Evolutionary conservation across 2,888 invertebrate genomes (phyloP).

Genomic region (Nycteola revayana): DNA sequence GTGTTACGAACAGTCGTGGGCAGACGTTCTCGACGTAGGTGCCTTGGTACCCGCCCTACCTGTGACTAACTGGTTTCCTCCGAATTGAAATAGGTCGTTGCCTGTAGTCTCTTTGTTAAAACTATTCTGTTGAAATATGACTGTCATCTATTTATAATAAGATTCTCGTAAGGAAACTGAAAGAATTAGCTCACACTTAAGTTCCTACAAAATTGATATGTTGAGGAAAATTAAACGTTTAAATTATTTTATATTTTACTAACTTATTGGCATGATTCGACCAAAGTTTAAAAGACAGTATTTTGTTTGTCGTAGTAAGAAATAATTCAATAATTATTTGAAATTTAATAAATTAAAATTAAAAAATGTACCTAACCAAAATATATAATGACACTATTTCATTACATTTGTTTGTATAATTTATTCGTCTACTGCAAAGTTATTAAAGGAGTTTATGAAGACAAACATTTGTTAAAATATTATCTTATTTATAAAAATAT

Average conservation of each 20-base stretch:
- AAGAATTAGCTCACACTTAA: conserved; percentile 9
- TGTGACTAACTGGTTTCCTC: conserved; percentile 57
- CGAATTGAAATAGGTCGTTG: conserved; percentile 41
- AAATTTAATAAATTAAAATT: too few relatives aligned
- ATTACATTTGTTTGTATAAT: too few relatives aligned
- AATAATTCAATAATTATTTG: too few relatives aligned
- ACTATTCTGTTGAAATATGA: conserved; percentile 20
- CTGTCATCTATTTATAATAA: conserved; percentile 6
- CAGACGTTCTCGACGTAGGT: conserved; percentile 24
- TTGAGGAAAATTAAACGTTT: conserved; percentile 8
- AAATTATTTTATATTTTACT: conserved; percentile 14
- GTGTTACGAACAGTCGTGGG: conserved; percentile 33
- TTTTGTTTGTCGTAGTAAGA: conserved; percentile 9
- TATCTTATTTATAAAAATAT: too few relatives aligned
- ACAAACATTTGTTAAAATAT: too few relatives aligned
- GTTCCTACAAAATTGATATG: conserved; percentile 30
- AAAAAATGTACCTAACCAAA: too few relatives aligned
- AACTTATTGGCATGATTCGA: conserved; percentile 20
- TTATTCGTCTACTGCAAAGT: too few relatives aligned
- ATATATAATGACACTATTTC: too few relatives aligned
- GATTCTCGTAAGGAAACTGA: background rate
- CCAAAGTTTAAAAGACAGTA: conserved; percentile 32
- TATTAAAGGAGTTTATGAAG: too few relatives aligned
- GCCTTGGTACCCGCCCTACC: too few relatives aligned
- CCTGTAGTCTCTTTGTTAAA: conserved; percentile 1